Evolutionary conservation across 2,797 vertebrate genomes (phyloP), one percentile per base, ranked within the genome.

Genomic region (Karalla daura): DNA sequence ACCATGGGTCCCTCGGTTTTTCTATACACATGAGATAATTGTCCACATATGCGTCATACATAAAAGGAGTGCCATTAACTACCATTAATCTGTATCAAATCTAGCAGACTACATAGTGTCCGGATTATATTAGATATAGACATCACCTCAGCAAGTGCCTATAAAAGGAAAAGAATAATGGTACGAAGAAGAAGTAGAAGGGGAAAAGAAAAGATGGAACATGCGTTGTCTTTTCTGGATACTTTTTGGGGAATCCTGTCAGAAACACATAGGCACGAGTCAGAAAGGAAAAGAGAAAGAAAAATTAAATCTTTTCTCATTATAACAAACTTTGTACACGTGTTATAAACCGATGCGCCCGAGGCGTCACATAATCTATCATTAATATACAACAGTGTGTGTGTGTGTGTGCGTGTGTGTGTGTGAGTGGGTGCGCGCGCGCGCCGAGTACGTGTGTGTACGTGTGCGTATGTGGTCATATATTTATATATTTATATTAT

Each of bases 71-170:
- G 94, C 95, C 94, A 94, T 83, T 94, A n/a, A n/a, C n/a, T n/a
- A 96, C 97, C 97, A 98, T 95, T 95, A 94, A 96, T 98, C 94
- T 94, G 97, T 98, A 98, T 98, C 97, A 99, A 99, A 98, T 96
- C 98, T 99, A 98, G 93, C 96, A 99, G 97, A 99, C 98, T 99
- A 99, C 98, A 99, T 97, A 99, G 98, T 99, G 98, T 99, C 98
- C 97, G 96, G 95, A 96, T 96, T 98, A 98, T 95, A 96, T 95
- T 96, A 95, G 96, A 96, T 98, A 98, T 98, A 98, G 97, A 98
- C 97, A 97, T 97, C 94, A 97, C 96, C 95, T 96, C 94, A 97
- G 96, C 96, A 97, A 96, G 95, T 97, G 97, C 95, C 97, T 98
- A 98, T 96, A 97, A 84, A 86, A 78, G 60, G n/a, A 65, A 85